Evolutionary conservation across 2,113 vertebrate species (phyloP).

Genomic region (Mustela lutreola): DNA sequence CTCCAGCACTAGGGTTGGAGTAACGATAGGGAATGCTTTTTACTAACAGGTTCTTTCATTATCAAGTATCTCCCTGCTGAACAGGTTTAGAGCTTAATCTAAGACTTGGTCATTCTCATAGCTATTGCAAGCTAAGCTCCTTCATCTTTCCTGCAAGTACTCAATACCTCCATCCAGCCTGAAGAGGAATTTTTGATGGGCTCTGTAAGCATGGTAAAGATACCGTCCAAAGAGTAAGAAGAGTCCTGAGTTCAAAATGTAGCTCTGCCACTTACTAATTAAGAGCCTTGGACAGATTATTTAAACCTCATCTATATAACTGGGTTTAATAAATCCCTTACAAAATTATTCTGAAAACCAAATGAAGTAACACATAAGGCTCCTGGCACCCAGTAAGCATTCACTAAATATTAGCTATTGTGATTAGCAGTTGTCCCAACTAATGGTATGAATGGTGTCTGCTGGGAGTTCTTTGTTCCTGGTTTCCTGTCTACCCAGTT

Average conservation of each 20-base stretch:
- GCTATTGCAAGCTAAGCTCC: conserved; percentile 26
- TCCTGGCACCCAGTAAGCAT: neutral
- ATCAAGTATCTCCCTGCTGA: neutral
- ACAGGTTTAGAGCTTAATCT: neutral
- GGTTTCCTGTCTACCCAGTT: neutral
- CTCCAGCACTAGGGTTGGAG: neutral
- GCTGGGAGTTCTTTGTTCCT: neutral
- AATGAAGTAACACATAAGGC: neutral
- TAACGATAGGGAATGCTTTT: neutral
- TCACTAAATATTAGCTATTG: neutral
- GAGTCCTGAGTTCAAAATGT: neutral
- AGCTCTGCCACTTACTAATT: neutral
- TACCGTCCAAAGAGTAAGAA: neutral
- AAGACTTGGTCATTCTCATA: conserved; percentile 14
- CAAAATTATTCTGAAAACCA: neutral
- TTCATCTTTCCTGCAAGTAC: neutral
- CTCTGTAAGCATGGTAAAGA: neutral
- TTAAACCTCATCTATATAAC: conserved; percentile 19
- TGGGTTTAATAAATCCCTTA: neutral
- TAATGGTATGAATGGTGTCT: neutral
- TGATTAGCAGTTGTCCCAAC: neutral
- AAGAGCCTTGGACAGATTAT: neutral
- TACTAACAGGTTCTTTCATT: neutral
- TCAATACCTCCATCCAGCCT: neutral
- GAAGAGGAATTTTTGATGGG: neutral